Evolutionary conservation across 2,113 vertebrate genomes (phyloP), one percentile per base, ranked within the genome.

Genomic region (Suncus etruscus): DNA sequence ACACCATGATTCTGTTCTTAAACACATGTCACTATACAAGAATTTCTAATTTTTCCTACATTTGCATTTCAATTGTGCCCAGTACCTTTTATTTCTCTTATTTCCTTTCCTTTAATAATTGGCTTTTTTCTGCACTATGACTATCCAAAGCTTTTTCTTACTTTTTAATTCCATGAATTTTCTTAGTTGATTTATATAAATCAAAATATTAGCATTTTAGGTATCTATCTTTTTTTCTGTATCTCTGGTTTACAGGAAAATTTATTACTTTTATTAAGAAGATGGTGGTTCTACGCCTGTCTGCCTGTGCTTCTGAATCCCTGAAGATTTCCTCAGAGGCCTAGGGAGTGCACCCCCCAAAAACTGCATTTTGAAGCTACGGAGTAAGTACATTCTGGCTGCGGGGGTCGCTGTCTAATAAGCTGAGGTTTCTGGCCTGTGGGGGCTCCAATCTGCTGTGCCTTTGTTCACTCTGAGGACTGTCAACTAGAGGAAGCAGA

Each of bases 221-320:
- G n/a, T 32, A 29, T 77, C 76, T 78, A 61, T 47, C 39, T 39
- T 51, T 78, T 78, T 82, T 14, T 75, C 3, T 65, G 18, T 48
- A 54, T 65, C 16, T 45, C 61, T 74, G 29, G 3, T 82, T 69
- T 78, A 70, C 76, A 90, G 51, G 54, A 83, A 91, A 20, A 69
- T 51, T 70, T 32, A 32, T 61, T 87, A 32, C 3, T 77, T 87
- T 68, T 77, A 61, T 79, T 61, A 50, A 92, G 65, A 91, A 82
- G 7, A 68, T 18, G 54, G 18, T 54, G n/a, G n/a, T n/a, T n/a
- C n/a, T n/a, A n/a, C n/a, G n/a, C n/a, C n/a, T n/a, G n/a, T n/a
- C n/a, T n/a, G n/a, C n/a, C n/a, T n/a, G n/a, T n/a, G n/a, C n/a
- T n/a, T n/a, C n/a, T n/a, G n/a, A n/a, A n/a, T n/a, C n/a, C n/a